These are phyloP conservation scores for Colossoma macropomum DNA, from an alignment of 2,113 vertebrate genomes.

Conservation along the genomic window DNA sequence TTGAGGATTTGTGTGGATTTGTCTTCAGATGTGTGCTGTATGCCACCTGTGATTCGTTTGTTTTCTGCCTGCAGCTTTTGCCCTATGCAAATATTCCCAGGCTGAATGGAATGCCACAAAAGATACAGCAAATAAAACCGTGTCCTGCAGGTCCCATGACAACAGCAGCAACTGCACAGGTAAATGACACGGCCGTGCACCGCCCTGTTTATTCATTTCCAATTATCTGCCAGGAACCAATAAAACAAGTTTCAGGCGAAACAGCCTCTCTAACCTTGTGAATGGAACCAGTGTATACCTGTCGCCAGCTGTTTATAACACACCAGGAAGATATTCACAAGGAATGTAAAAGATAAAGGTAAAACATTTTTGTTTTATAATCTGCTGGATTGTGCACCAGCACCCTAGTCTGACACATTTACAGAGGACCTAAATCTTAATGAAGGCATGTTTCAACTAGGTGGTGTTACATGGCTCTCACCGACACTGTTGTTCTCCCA, in stretches of 20 bases:
- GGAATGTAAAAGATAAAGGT: constrained; percentile 9
- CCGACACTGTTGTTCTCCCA: too few species aligned
- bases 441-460: too few species aligned
- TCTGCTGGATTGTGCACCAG: background rate
- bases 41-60: constrained; percentile 54
- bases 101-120: constrained; percentile 56
- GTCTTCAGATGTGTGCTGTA: background rate
- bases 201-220: constrained; percentile 12
- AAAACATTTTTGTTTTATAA: background rate
- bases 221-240: constrained; percentile 6
- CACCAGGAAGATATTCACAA: background rate
- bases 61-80: constrained; percentile 50
- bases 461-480: too few species aligned
- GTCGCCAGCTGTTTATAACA: background rate
- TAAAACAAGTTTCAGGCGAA: background rate
- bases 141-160: constrained; percentile 52
- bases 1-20: constrained; percentile 15
- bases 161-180: constrained; percentile 58
- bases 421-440: background rate
- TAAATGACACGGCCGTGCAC: constrained; percentile 19
- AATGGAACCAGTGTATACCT: background rate
- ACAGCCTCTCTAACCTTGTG: background rate
- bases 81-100: constrained; percentile 56
- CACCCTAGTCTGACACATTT: background rate
- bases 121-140: constrained; percentile 40